These are phyloP conservation scores for Zygaena filipendulae DNA, from an alignment of 2,888 invertebrate genomes.

Conservation along the genomic window DNA sequence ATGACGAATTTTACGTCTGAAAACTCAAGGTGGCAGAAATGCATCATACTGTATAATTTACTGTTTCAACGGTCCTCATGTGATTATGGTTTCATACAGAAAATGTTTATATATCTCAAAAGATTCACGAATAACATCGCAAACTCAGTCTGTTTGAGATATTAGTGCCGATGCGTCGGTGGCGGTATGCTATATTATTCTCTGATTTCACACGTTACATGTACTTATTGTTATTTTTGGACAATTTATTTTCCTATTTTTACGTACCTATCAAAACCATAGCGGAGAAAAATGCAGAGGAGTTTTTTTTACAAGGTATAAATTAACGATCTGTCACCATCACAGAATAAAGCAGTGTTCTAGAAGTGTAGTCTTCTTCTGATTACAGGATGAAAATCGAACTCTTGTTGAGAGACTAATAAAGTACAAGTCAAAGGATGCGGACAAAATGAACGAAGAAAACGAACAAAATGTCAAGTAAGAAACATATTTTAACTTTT, in stretches of 20 bases:
- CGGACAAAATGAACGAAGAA: conserved; percentile 96
- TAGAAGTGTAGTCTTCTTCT: no score
- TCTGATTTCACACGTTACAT: no score
- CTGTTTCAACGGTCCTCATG: conserved; percentile 28
- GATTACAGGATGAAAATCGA: conserved; percentile 85
- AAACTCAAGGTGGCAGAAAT: no score
- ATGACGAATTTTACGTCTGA: no score
- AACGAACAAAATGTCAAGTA: conserved; percentile 94
- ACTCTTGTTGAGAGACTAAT: conserved; percentile 88
- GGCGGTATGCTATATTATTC: conserved; percentile 1
- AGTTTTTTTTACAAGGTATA: no score
- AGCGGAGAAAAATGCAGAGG: no score
- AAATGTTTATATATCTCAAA: conserved; percentile 31
- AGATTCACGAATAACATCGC: conserved; percentile 25
- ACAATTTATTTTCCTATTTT: no score
- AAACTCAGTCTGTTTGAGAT: conserved; percentile 37
- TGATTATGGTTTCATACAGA: conserved; percentile 41
- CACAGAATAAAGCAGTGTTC: no score
- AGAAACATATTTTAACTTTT: no score
- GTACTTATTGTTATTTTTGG: no score
- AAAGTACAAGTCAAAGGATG: conserved; percentile 93
- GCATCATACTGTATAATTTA: conserved; percentile 47
- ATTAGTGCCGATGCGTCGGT: conserved; percentile 24
- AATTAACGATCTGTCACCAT: no score
- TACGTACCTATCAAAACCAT: no score